phyloP scores from a whole-genome alignment of 1,140 invertebrate genomes.

The Neodiprion virginianus region DNA sequence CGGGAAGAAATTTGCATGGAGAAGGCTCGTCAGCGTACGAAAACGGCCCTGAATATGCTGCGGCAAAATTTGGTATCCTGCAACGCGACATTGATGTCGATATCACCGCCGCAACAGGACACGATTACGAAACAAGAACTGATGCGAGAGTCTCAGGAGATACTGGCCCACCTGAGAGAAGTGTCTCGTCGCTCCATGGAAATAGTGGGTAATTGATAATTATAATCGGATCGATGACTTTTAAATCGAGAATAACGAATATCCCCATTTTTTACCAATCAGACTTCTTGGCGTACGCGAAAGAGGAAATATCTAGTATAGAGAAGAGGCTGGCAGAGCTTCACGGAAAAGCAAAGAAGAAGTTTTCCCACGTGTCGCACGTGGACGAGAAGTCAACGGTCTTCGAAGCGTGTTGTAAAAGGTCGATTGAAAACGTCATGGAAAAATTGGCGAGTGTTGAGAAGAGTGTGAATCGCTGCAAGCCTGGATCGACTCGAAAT shows the following conservation, averaged over 20 bases:
- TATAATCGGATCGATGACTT: background rate
- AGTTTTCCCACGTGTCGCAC: background rate
- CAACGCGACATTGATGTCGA: background rate
- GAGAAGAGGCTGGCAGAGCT: background rate
- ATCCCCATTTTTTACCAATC: background rate
- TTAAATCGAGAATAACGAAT: too few relatives aligned
- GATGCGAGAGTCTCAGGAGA: background rate
- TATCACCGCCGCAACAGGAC: background rate
- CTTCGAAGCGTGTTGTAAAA: background rate
- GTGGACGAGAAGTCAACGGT: background rate
- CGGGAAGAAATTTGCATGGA: background rate
- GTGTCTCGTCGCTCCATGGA: background rate
- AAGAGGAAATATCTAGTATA: background rate
- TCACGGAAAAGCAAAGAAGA: background rate
- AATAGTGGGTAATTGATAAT: background rate
- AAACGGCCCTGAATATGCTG: background rate
- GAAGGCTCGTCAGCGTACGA: background rate
- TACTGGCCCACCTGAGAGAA: background rate
- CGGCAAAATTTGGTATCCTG: background rate
- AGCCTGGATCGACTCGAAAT: too few relatives aligned
- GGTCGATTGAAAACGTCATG: background rate
- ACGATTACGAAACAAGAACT: background rate
- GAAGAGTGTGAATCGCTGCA: background rate
- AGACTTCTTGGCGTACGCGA: background rate
- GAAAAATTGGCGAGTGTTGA: background rate